A percentile compares a stretch with the other conserved stretches of the same genome.
Conservation (phyloP, 2,888 invertebrate genomes). For the Sycophila texana region DNA sequence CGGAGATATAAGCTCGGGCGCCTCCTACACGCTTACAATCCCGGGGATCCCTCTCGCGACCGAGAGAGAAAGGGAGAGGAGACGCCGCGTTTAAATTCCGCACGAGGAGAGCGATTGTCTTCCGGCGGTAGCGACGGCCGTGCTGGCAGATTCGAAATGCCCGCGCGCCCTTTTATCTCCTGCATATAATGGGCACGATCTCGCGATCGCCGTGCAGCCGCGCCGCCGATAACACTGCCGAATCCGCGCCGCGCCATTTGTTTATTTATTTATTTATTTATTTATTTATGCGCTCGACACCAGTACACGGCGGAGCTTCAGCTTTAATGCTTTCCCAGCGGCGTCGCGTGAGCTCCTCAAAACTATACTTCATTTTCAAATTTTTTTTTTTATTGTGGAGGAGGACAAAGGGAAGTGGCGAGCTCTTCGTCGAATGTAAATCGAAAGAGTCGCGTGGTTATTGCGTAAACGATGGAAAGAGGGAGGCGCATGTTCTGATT, state of each 20-base stretch:
- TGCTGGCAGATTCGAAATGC: slow-evolving; percentile 28
- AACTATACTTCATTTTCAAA: too few relatives aligned
- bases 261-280: slow-evolving; percentile 50
- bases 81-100: slow-evolving; percentile 39
- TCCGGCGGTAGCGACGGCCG: neutral
- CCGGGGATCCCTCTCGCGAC: neutral
- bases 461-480: too few relatives aligned
- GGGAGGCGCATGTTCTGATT: too few relatives aligned
- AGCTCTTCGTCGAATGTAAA: too few relatives aligned
- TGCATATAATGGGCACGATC: slow-evolving; percentile 52
- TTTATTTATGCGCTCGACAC: neutral
- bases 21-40: too few relatives aligned
- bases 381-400: too few relatives aligned
- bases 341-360: too few relatives aligned
- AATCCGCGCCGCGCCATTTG: slow-evolving; percentile 17
- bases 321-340: too few relatives aligned
- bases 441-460: neutral
- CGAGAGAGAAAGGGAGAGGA: neutral
- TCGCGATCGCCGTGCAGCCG: slow-evolving; percentile 41
- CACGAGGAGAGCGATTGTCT: slow-evolving; percentile 23
- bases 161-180: slow-evolving; percentile 37
- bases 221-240: neutral
- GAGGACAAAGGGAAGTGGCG: neutral
- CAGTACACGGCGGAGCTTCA: neutral
- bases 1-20: neutral